A percentile compares a stretch with the other conserved stretches of the same genome.
These are phyloP conservation scores for Himalopsyche phryganea DNA, from an alignment of 1,140 invertebrate genomes.

Conservation along the genomic window DNA sequence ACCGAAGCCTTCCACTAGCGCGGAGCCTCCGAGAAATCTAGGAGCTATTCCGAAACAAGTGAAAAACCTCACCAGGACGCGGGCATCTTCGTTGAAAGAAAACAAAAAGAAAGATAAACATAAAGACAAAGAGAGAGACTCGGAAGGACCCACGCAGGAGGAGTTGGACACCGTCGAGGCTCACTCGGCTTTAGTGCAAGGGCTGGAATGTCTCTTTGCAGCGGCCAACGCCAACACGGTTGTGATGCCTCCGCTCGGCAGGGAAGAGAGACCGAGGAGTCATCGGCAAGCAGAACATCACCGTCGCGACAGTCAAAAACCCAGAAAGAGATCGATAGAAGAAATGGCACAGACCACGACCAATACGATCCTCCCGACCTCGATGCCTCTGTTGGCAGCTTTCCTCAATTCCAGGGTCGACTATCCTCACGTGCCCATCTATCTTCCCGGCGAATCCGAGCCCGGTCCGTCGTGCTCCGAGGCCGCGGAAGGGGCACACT, in stretches of 20 bases:
- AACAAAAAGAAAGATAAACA: slow-evolving; percentile 50
- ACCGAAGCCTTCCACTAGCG: slow-evolving; percentile 42
- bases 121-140: slow-evolving; percentile 46
- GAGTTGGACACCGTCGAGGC: slow-evolving; percentile 48
- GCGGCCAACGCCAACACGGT: slow-evolving; percentile 51
- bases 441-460: slow-evolving; percentile 38
- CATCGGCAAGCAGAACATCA: slow-evolving; percentile 43
- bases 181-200: slow-evolving; percentile 51
- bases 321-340: slow-evolving; percentile 50
- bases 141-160: slow-evolving; percentile 33
- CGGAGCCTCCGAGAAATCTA: slow-evolving; percentile 56
- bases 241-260: slow-evolving; percentile 46
- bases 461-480: slow-evolving; percentile 24
- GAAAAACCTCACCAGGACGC: slow-evolving; percentile 48
- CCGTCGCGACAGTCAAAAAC: slow-evolving; percentile 47
- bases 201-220: slow-evolving; percentile 50
- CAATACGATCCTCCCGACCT: slow-evolving; percentile 58
- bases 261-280: slow-evolving; percentile 42
- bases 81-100: slow-evolving; percentile 50
- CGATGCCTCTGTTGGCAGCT: slow-evolving; percentile 60
- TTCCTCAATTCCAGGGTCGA: slow-evolving; percentile 60
- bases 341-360: slow-evolving; percentile 62
- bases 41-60: slow-evolving; percentile 72
- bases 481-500: slow-evolving; percentile 8
- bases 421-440: slow-evolving; percentile 46